Conservation (phyloP, 1,140 invertebrate genomes). For the Forficula auricularia region DNA sequence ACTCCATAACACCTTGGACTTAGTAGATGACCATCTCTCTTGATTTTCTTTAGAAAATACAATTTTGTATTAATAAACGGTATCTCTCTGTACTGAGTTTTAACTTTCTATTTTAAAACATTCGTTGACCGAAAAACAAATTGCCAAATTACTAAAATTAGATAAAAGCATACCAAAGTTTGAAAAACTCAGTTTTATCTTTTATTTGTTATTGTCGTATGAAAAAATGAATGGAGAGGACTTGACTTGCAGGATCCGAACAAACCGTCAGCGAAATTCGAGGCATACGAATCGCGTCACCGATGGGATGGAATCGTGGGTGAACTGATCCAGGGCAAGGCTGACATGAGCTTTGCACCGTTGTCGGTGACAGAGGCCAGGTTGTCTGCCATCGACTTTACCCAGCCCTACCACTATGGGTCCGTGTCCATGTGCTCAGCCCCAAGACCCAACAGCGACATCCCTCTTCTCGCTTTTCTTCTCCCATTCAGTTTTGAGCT, state of each 20-base stretch:
- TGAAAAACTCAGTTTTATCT: too few species aligned
- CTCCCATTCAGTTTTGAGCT: slow-evolving; percentile 73
- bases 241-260: not conserved
- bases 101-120: too few species aligned
- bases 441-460: slow-evolving; percentile 56
- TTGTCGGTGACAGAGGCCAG: slow-evolving; percentile 61
- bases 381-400: slow-evolving; percentile 68
- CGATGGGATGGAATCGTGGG: slow-evolving; percentile 77
- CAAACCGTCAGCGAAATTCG: not conserved
- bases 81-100: too few species aligned
- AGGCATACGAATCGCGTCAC: not conserved
- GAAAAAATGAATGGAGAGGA: too few species aligned
- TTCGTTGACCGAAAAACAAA: too few species aligned
- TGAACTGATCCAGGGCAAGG: slow-evolving; percentile 64
- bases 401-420: slow-evolving; percentile 76
- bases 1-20: too few species aligned
- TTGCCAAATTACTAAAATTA: too few species aligned
- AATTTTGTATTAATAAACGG: too few species aligned
- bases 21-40: too few species aligned
- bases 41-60: too few species aligned
- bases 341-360: slow-evolving; percentile 77
- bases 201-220: too few species aligned
- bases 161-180: too few species aligned
- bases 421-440: slow-evolving; percentile 68
- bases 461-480: slow-evolving; percentile 74